Percentiles rank a stretch among this genome's conserved stretches.
Evolutionary conservation across 2,888 invertebrate genomes (phyloP).

Genomic region (Brenthis daphne): DNA sequence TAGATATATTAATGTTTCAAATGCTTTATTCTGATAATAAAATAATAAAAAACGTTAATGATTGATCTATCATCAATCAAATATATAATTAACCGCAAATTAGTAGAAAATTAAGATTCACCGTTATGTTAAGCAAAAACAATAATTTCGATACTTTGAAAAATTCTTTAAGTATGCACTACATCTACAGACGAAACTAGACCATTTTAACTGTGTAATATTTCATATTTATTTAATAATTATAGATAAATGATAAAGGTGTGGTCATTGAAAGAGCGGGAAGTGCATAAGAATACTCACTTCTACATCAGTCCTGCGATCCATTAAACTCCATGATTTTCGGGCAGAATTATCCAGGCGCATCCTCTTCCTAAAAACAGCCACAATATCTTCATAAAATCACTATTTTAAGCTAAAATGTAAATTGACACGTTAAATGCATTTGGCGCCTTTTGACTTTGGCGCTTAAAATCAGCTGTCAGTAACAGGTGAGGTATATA

Average conservation of each 20-base stretch:
- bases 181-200: not conserved
- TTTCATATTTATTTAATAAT: not conserved
- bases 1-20: too few species aligned
- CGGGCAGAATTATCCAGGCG: conserved; percentile 58
- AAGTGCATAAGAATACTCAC: conserved; percentile 51
- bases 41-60: too few species aligned
- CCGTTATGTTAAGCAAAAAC: not conserved
- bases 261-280: conserved; percentile 58
- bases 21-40: too few species aligned
- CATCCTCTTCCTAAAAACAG: conserved; percentile 62
- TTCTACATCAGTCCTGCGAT: conserved; percentile 70
- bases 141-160: not conserved
- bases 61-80: too few species aligned
- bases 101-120: not conserved
- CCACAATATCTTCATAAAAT: not conserved
- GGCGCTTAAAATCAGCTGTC: conserved; percentile 79
- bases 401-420: conserved; percentile 19
- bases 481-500: conserved; percentile 46
- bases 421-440: conserved; percentile 38
- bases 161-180: not conserved
- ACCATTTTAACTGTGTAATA: not conserved
- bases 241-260: conserved; percentile 4
- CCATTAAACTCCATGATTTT: conserved; percentile 76
- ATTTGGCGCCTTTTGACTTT: conserved; percentile 76
- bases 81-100: too few species aligned